Conservation (phyloP, 2,888 invertebrate genomes). For the Drosophila gaucha region DNA sequence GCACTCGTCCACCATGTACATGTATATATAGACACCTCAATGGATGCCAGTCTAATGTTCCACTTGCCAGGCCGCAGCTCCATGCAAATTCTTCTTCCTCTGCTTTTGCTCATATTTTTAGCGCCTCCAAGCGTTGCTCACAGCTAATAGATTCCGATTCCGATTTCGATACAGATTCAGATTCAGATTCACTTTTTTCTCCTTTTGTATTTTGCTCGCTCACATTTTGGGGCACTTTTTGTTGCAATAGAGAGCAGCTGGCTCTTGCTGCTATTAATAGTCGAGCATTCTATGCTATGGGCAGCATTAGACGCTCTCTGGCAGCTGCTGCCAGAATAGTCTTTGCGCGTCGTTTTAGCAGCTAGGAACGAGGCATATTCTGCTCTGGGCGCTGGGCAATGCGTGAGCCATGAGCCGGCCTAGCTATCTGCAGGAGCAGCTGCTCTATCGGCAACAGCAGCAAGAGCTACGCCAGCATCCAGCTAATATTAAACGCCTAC, state of each 20-base stretch:
- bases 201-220: conserved; percentile 3
- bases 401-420: conserved; percentile 67
- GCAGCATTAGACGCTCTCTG: conserved; percentile 64
- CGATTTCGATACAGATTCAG: background rate
- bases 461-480: conserved; percentile 54
- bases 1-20: conserved; percentile 49
- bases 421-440: conserved; percentile 72
- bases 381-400: conserved; percentile 45
- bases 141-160: background rate
- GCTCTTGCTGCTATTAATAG: conserved; percentile 62
- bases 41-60: conserved; percentile 40
- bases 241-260: conserved; percentile 23
- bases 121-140: conserved; percentile 15
- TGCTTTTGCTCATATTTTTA: conserved; percentile 25
- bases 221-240: conserved; percentile 14
- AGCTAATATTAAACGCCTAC: conserved; percentile 68
- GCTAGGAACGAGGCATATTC: conserved; percentile 48
- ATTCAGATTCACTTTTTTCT: conserved; percentile 2
- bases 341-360: conserved; percentile 56
- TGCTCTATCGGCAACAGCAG: conserved; percentile 67
- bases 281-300: conserved; percentile 33
- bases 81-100: conserved; percentile 32
- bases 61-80: conserved; percentile 24
- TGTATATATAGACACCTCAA: conserved; percentile 17
- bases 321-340: conserved; percentile 44